Evolutionary conservation across 1,140 invertebrate genomes (phyloP).

Genomic region (Meloidogyne floridensis): DNA sequence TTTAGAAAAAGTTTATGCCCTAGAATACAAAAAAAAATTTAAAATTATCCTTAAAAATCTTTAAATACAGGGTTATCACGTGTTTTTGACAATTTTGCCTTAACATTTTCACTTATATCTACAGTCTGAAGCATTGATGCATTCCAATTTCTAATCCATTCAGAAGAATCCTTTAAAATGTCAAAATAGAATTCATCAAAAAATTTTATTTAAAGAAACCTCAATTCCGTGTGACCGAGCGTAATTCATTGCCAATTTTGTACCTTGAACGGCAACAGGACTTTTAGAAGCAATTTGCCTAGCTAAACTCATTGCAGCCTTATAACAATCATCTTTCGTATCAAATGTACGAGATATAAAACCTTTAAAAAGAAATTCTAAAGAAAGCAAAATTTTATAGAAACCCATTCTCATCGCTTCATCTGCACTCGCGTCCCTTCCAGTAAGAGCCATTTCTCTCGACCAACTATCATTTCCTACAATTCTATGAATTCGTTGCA

Average conservation of each 20-base stretch:
- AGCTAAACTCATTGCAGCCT: constrained; percentile 24
- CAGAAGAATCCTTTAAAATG: constrained; percentile 64
- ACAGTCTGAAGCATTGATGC: constrained; percentile 84
- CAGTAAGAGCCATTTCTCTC: constrained; percentile 84
- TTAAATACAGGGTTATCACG: background rate
- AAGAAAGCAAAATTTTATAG: no score
- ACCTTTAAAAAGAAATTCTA: no score
- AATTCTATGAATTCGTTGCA: constrained; percentile 90
- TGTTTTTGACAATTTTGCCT: constrained; percentile 73
- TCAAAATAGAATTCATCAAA: constrained; percentile 68
- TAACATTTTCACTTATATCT: constrained; percentile 75
- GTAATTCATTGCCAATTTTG: constrained; percentile 72
- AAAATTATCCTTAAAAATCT: background rate
- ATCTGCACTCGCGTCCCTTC: constrained; percentile 76
- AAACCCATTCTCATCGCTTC: constrained; percentile 74
- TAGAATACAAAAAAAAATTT: no score
- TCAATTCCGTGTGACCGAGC: constrained; percentile 30
- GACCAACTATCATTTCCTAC: constrained; percentile 83
- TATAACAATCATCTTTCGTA: constrained; percentile 34
- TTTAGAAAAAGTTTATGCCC: no score
- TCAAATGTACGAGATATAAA: constrained; percentile 51
- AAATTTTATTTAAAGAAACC: background rate
- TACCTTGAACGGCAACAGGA: constrained; percentile 88
- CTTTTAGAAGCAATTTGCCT: constrained; percentile 73
- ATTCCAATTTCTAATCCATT: constrained; percentile 74